Conservation (phyloP, 2,113 vertebrate genomes). For the Malurus elegans region DNA sequence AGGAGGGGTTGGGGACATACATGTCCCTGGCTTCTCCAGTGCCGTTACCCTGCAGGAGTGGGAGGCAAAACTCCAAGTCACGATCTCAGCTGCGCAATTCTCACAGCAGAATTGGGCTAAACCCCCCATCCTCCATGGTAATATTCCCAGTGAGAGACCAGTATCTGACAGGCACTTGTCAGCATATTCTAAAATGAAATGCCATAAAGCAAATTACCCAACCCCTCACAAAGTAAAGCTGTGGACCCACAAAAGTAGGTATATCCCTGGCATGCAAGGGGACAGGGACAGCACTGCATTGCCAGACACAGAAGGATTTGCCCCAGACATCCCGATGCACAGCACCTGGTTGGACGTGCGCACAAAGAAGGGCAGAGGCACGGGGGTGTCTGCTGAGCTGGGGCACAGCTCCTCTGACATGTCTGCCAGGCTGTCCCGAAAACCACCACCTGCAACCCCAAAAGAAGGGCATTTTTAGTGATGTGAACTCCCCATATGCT, state of each 20-base stretch:
- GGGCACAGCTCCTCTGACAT: constrained; percentile 98
- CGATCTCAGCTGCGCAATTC: not conserved
- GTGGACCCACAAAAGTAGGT: not conserved
- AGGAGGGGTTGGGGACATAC: constrained; percentile 96
- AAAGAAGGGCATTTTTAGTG: not conserved
- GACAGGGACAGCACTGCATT: not conserved
- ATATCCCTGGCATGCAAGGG: not conserved
- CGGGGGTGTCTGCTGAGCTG: constrained; percentile 88
- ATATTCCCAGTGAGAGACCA: not conserved
- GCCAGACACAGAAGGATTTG: not conserved
- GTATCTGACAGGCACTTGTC: not conserved
- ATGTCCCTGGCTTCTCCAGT: constrained; percentile 93
- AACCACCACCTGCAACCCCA: constrained; percentile 85
- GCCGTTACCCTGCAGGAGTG: constrained; percentile 76
- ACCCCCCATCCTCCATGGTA: not conserved
- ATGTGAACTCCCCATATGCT: not conserved
- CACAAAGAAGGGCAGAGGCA: constrained; percentile 93
- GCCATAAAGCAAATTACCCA: not conserved
- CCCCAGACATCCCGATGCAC: not conserved
- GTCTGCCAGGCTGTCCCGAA: constrained; percentile 95
- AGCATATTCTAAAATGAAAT: not conserved
- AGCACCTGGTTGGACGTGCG: constrained; percentile 94
- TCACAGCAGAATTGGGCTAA: not conserved
- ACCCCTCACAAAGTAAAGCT: not conserved
- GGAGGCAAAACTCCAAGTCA: not conserved